Base-by-base conservation (phyloP, 1,140 invertebrate species). In the Tenebrio molitor region DNA sequence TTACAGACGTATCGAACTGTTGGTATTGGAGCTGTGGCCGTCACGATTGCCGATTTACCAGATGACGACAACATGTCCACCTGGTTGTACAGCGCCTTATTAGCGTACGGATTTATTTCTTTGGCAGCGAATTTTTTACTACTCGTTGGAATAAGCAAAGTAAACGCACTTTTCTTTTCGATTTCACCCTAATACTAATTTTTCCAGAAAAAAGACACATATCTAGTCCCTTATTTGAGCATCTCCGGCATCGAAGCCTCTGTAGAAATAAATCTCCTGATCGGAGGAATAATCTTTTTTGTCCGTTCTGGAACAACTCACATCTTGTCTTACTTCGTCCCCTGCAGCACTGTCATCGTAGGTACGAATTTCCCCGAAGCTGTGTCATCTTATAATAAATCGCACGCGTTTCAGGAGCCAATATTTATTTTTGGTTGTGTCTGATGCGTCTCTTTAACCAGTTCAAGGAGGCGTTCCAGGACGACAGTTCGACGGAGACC, bases 1-100 rank as follows among this genome's bases (percentile, higher is more conserved):
- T 29, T 29, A 4, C 46, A 58, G 50, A 29, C 29, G 4, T 58
- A 58, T 58, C 50, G 50, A 14, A 58, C 4, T 14, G 50, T 15
- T 3, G 50, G 21, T 2, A 58, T 58, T 29, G 4, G 25, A 10
- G n/a, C 23, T 29, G 2, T 58, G 19, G 50, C 50, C 3, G 23
- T 58, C n/a, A 8, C 10, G 10, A 33, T 58, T 29, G 2, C 50
- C 12, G 23, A 58, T 15, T 29, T 58, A 6, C n/a, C 21, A 33
- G 8, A 58, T n/a, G 23, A 25, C 12, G 50, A 10, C 3, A 6
- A 58, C 19, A 12, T 29, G n/a, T 58, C n/a, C 23, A 29, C 5
- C 15, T 58, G 10, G n/a, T n/a, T n/a, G n/a, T n/a, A n/a, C n/a
- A 58, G 50, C 12, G n/a, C 29, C 2, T 23, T 58, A 1, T 12